Base-by-base conservation (phyloP, 2,888 invertebrate species). In the Dryadula phaetusa region DNA sequence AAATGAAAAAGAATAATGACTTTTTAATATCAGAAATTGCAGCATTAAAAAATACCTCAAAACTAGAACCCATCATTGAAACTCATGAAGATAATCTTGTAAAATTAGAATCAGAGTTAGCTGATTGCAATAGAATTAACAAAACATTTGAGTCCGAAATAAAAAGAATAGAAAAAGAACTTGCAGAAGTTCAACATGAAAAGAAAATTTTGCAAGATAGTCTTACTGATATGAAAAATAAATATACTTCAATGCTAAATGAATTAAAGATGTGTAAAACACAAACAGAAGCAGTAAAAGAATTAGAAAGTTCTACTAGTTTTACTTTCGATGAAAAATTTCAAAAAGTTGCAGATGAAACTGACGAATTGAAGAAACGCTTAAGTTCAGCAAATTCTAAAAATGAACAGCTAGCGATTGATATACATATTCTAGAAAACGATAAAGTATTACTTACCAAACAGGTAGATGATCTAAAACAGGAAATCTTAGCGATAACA, bases 1-100 rank as follows among this genome's bases (percentile, higher is more conserved):
- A 95, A 79, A 92, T 95, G 80, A 95, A 95, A 84, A 95, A 95
- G 80, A 96, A 95, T 80, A 96, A 96, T 77, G 95, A 95, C 76
- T 91, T 95, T 67, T 85, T 96, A n/a, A 92, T 95, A 74, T 93
- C 93, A 58, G 95, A 95, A 84, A 88, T 96, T 70, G 93, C 95
- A 49, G 93, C 94, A 56, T 92, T 94, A 62, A 95, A 95, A 78
- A 94, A 93, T 77, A 88, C 90, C n/a, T 93, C 93, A n/a, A 95
- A 95, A 74, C 83, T 96, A 73, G 94, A 95, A 82, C 95, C 96
- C 0, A 96, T 96, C 62, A 94, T 94, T 60, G 96, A 96, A 87
- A 94, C 95, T 1, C 95, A 95, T 76, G 96, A 96, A 86, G 95
- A 96, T 75, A 95, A 94, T 72, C 84, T 95, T 70, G 87, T 93